Percentiles rank a stretch among this genome's conserved stretches.
These are phyloP conservation scores for Aspidoscelis tigris DNA, from an alignment of 2,113 vertebrate genomes.

Conservation along the genomic window DNA sequence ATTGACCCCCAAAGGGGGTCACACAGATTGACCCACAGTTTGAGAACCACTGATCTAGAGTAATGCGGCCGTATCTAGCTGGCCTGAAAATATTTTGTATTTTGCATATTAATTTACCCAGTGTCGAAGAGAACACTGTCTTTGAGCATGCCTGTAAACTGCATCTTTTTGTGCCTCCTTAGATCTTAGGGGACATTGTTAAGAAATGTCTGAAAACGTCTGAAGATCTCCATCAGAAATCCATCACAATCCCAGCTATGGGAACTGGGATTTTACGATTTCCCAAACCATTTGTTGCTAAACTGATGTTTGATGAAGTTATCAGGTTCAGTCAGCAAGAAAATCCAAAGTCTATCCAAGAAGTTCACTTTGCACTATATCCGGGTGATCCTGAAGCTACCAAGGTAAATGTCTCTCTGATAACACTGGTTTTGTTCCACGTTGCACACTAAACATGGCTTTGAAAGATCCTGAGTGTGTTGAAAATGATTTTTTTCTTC, in stretches of 20 bases:
- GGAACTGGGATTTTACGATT: conserved; percentile 88
- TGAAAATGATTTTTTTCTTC: not conserved
- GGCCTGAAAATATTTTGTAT: not conserved
- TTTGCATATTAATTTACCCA: not conserved
- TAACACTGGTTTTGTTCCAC: not conserved
- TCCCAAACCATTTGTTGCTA: conserved; percentile 77
- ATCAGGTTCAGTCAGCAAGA: conserved; percentile 78
- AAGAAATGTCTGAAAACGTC: conserved; percentile 79
- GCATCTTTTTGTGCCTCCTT: not conserved
- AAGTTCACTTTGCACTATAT: conserved; percentile 82
- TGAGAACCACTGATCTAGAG: not conserved
- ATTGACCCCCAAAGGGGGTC: too few relatives aligned
- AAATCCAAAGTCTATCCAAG: conserved; percentile 72
- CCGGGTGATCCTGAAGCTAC: conserved; percentile 78
- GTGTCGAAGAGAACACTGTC: not conserved
- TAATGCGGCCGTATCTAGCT: not conserved
- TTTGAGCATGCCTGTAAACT: not conserved
- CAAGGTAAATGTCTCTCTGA: conserved; percentile 73
- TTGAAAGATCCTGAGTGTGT: not conserved
- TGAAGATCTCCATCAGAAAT: conserved; percentile 70
- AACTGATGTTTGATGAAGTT: conserved; percentile 79
- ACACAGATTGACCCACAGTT: too few relatives aligned
- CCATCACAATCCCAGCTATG: conserved; percentile 90
- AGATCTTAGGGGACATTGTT: conserved; percentile 79
- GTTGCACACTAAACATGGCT: not conserved